Conservation (phyloP, 2,113 vertebrate genomes). For the Catharus bicknelli region DNA sequence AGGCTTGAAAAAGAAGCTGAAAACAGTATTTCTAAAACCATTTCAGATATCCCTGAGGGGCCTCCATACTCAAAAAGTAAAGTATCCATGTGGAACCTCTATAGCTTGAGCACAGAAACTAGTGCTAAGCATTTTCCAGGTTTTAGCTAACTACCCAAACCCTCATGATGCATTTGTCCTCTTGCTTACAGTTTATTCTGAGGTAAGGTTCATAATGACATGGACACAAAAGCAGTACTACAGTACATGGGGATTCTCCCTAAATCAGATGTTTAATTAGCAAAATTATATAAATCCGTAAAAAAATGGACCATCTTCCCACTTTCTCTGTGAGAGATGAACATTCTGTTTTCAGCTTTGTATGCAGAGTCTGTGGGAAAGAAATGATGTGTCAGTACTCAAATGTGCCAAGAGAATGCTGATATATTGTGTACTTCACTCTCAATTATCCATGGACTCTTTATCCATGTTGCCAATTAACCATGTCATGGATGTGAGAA, state of each 20-base stretch:
- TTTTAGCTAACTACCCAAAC: not conserved
- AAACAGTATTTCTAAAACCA: not conserved
- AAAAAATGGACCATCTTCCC: not conserved
- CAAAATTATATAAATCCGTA: not conserved
- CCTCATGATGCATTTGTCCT: not conserved
- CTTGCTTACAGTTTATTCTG: not conserved
- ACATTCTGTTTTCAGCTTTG: not conserved
- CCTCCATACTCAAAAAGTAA: not conserved
- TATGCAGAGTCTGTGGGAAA: not conserved
- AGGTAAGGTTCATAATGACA: not conserved
- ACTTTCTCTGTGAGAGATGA: not conserved
- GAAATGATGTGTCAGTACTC: constrained; percentile 18
- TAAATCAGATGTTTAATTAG: not conserved
- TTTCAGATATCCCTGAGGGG: not conserved
- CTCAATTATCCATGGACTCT: constrained; percentile 5
- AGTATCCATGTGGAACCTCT: fast-evolving
- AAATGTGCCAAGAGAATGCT: constrained; percentile 1
- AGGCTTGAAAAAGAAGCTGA: not conserved
- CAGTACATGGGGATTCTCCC: not conserved
- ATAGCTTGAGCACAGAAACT: not conserved
- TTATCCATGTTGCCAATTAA: constrained; percentile 31
- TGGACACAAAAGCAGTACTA: not conserved
- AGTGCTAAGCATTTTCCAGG: not conserved
- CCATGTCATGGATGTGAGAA: not conserved
- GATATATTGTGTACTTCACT: constrained; percentile 1